Percentiles rank a stretch among this genome's conserved stretches.
These are phyloP conservation scores for Cyprinodon diabolis DNA, from an alignment of 2,797 vertebrate genomes.

Conservation along the genomic window DNA sequence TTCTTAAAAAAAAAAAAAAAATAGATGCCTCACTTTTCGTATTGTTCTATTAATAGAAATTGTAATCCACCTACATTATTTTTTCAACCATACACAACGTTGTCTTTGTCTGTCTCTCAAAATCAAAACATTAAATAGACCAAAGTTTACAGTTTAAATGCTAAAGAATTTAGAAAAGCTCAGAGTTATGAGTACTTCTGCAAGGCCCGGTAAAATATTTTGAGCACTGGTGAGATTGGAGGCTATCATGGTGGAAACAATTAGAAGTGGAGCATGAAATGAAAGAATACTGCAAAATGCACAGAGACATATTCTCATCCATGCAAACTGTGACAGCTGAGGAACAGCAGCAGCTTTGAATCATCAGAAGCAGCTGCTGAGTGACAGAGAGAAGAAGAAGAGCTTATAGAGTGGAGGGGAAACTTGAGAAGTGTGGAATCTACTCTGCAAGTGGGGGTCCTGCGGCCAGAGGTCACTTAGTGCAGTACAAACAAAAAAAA, in stretches of 20 bases:
- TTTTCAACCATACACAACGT: background rate
- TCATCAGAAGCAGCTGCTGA: slow-evolving; percentile 69
- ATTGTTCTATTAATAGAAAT: background rate
- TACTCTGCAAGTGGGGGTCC: slow-evolving; percentile 30
- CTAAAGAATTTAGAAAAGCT: background rate
- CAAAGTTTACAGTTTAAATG: background rate
- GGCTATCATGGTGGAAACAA: slow-evolving; percentile 17
- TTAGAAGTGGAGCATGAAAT: slow-evolving; percentile 21
- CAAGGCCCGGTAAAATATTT: background rate
- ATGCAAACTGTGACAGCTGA: slow-evolving; percentile 28
- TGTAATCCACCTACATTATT: background rate
- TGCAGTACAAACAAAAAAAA: slow-evolving; percentile 2
- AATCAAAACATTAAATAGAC: background rate
- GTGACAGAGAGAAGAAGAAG: slow-evolving; percentile 44
- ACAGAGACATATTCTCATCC: slow-evolving; percentile 9
- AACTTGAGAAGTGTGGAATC: slow-evolving; percentile 56
- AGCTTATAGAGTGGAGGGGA: slow-evolving; percentile 31
- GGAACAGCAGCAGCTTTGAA: slow-evolving; percentile 53
- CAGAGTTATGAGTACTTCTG: too few species aligned
- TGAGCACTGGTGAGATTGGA: slow-evolving; percentile 15
- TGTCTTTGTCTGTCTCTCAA: background rate
- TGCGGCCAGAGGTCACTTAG: slow-evolving; percentile 43
- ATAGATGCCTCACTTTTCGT: background rate
- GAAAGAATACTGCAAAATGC: slow-evolving; percentile 15
- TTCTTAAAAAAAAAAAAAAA: background rate